phyloP scores from a whole-genome alignment of 2,113 vertebrate species.

The Gallinago paraguaiae region DNA sequence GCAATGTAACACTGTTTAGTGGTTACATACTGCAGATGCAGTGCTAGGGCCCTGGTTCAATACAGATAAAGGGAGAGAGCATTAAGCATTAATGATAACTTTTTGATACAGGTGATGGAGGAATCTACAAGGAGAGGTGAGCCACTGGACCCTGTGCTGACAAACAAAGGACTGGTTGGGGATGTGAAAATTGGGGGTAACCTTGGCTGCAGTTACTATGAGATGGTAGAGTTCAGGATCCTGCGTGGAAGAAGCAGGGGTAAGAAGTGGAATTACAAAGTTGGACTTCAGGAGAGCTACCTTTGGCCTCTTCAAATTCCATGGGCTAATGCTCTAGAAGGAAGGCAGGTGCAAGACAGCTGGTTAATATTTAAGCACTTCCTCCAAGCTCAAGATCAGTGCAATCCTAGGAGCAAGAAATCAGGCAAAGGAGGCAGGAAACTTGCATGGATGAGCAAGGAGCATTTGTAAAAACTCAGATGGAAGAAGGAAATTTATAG shows the following conservation, averaged over 20 bases:
- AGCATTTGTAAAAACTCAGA: neutral
- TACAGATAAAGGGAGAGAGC: neutral
- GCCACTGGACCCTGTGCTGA: neutral
- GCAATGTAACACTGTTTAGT: neutral
- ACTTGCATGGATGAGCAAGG: neutral
- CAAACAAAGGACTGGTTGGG: neutral
- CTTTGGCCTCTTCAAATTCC: neutral
- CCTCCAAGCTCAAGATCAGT: neutral
- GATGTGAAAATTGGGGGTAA: neutral
- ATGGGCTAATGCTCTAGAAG: neutral
- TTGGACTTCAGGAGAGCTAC: neutral
- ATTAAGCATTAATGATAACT: neutral
- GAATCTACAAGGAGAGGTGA: neutral
- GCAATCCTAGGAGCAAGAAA: neutral
- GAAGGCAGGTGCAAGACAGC: neutral
- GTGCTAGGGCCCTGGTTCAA: neutral
- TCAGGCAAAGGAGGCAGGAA: neutral
- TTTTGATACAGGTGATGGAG: neutral
- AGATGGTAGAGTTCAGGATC: neutral
- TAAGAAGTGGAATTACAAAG: neutral
- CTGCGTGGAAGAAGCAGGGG: neutral
- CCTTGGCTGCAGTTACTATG: neutral
- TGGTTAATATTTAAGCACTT: neutral
- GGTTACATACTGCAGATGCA: neutral
- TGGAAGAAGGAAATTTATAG: neutral